A percentile compares a stretch with the other conserved stretches of the same genome.
phyloP scores from a whole-genome alignment of 2,888 invertebrate genomes.

The Andrena marginata region DNA sequence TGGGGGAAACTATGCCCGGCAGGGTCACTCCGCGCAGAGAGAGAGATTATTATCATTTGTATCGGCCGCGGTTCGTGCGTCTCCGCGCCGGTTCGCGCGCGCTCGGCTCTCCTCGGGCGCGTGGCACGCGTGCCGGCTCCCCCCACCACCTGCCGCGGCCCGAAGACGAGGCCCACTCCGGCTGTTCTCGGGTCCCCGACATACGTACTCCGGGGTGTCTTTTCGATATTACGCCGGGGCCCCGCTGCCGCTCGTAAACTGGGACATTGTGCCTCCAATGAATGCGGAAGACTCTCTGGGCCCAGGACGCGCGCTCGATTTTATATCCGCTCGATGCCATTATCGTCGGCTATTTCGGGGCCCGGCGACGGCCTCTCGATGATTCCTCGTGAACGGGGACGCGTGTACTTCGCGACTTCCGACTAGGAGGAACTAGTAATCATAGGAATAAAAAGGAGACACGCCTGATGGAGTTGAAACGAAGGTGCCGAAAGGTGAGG shows the following conservation, averaged over 20 bases:
- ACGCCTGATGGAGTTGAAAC: too few species aligned
- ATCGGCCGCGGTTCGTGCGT: slow-evolving; percentile 55
- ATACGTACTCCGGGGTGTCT: slow-evolving; percentile 35
- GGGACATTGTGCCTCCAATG: slow-evolving; percentile 56
- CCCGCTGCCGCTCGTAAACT: slow-evolving; percentile 53
- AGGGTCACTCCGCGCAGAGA: slow-evolving; percentile 65
- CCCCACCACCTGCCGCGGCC: slow-evolving; percentile 55
- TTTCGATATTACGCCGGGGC: slow-evolving; percentile 27
- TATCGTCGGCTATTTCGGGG: slow-evolving; percentile 2
- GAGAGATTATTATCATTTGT: slow-evolving; percentile 80
- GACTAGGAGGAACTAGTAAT: too few species aligned
- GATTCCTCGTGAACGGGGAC: not conserved
- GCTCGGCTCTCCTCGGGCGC: slow-evolving; percentile 77
- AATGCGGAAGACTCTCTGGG: slow-evolving; percentile 42
- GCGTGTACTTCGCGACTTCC: not conserved
- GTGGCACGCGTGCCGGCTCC: slow-evolving; percentile 80
- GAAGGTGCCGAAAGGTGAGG: not conserved
- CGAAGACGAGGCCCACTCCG: slow-evolving; percentile 37
- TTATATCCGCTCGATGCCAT: slow-evolving; percentile 25
- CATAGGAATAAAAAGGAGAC: too few species aligned
- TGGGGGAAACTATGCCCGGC: slow-evolving; percentile 68
- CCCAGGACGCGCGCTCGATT: slow-evolving; percentile 19
- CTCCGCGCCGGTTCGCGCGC: slow-evolving; percentile 6
- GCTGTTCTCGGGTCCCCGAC: slow-evolving; percentile 22
- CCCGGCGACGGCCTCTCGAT: too few species aligned